These are phyloP conservation scores for Peromyscus nudipes DNA, from an alignment of 2,797 vertebrate genomes.

Conservation along the genomic window DNA sequence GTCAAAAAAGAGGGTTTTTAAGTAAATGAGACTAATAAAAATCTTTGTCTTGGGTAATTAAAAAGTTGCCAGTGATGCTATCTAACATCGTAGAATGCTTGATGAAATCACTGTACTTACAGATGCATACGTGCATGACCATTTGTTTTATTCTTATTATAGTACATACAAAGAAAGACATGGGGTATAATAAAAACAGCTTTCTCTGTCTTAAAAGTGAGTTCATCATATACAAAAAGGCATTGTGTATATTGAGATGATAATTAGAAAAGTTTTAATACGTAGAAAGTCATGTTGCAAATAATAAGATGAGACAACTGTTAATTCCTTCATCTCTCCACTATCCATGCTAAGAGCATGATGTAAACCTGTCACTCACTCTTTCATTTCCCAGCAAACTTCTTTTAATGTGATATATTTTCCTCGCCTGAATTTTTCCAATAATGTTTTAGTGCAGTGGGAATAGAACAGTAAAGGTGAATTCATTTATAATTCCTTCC, in stretches of 20 bases:
- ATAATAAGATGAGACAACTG: background rate
- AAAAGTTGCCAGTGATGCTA: slow-evolving; percentile 13
- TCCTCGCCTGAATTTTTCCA: slow-evolving; percentile 31
- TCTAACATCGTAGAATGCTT: slow-evolving; percentile 33
- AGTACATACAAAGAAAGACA: background rate
- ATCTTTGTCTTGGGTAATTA: background rate
- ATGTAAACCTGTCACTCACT: background rate
- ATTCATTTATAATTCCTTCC: slow-evolving; percentile 62
- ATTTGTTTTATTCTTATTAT: background rate
- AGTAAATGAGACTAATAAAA: slow-evolving; percentile 45
- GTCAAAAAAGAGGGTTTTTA: slow-evolving; percentile 44
- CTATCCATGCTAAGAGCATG: background rate
- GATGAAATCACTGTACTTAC: slow-evolving; percentile 32
- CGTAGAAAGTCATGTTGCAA: slow-evolving; percentile 32
- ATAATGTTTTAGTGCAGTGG: slow-evolving; percentile 49
- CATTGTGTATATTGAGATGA: slow-evolving; percentile 18
- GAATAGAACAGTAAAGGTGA: slow-evolving; percentile 50
- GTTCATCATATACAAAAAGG: background rate
- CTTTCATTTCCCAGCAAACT: slow-evolving; percentile 36
- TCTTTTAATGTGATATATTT: slow-evolving; percentile 38
- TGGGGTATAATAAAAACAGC: background rate
- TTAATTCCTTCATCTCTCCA: slow-evolving; percentile 8
- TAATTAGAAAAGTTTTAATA: background rate
- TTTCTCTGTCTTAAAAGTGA: background rate
- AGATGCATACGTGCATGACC: background rate